Base-by-base conservation (phyloP, 2,888 invertebrate species). In the Zootermopsis nevadensis region DNA sequence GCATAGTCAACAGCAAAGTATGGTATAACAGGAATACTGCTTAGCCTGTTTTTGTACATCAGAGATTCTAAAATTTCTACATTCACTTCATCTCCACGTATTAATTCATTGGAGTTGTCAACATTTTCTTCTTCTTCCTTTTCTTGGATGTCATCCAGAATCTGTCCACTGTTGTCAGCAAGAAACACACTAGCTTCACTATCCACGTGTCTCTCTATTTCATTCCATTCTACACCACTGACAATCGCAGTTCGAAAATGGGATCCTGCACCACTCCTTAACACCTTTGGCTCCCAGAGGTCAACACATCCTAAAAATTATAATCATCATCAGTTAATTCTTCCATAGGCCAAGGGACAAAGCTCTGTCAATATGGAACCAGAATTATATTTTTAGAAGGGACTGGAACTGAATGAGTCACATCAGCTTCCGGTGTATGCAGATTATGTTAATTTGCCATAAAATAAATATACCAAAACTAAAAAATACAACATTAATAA, bases 261-360 rank as follows among this genome's bases (percentile, higher is more conserved):
- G 6, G 96, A 95, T 0, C 98, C 98, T 85, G 94, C 93, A 8
- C 94, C 97, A 86, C 95, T 94, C 86, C 98, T 91, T 48, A 98
- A 89, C 0, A 97, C 97, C 91, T 98, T 98, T 0, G 94, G 90
- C 85, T 97, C 95, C 98, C 98, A 98, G 0, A 95, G 90, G 90
- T 98, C 96, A 0, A 95, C 96, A 89, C 97, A 98, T 80, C 97
- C 96, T 95, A 87, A 72, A 91, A 89, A 19, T 48, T 48, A 15
- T 48, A 48, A 19, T 19, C 48, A 48, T 48, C 19, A 48, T 48
- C 48, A 48, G 19, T 15, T 19, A 48, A 48, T 19, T 15, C 19
- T 2, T 48, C 19, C 19, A 19, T 15, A 19, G 15, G 48, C 48
- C 48, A 19, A 0, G 19, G 48, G 3, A 48, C 12, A 15, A 48